A percentile compares a stretch with the other conserved stretches of the same genome.
These are phyloP conservation scores for Harpalus rufipes DNA, from an alignment of 2,888 invertebrate species.

Conservation along the genomic window DNA sequence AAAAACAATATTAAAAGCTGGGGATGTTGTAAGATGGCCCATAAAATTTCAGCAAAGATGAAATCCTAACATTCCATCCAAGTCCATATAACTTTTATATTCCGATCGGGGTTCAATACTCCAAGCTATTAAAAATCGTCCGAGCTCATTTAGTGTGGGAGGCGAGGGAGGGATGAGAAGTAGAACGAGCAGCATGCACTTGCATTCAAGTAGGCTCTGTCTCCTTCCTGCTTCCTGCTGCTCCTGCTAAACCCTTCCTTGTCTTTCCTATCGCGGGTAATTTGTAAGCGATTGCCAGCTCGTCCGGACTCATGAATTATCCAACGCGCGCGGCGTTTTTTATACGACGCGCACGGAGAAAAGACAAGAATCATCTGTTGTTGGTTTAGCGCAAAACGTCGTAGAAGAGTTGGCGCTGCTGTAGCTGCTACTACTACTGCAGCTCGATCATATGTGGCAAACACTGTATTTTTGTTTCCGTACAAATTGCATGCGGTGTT, in stretches of 20 bases:
- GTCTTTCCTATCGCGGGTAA: slow-evolving; percentile 66
- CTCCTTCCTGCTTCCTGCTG: background rate
- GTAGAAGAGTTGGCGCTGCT: slow-evolving; percentile 13
- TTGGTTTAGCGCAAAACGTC: slow-evolving; percentile 42
- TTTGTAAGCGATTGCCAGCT: slow-evolving; percentile 68
- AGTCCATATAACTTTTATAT: slow-evolving; percentile 58
- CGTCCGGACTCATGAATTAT: slow-evolving; percentile 68
- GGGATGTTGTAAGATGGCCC: slow-evolving; percentile 28
- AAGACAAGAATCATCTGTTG: slow-evolving; percentile 65
- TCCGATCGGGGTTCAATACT: slow-evolving; percentile 49
- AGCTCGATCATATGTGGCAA: slow-evolving; percentile 39
- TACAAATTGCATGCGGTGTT: slow-evolving; percentile 33
- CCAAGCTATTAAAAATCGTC: slow-evolving; percentile 62
- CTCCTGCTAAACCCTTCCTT: slow-evolving; percentile 4
- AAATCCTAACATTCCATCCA: slow-evolving; percentile 42
- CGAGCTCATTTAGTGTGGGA: slow-evolving; percentile 55
- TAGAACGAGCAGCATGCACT: slow-evolving; percentile 19
- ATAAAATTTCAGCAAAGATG: slow-evolving; percentile 30
- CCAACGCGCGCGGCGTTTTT: slow-evolving; percentile 64
- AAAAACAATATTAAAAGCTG: slow-evolving; percentile 29
- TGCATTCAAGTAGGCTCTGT: slow-evolving; percentile 18
- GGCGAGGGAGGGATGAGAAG: background rate
- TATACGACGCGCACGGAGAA: slow-evolving; percentile 48
- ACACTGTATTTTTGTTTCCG: slow-evolving; percentile 15
- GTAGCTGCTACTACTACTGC: background rate